These are phyloP conservation scores for Nomada goodeniana DNA, from an alignment of 2,888 invertebrate genomes.

Conservation along the genomic window DNA sequence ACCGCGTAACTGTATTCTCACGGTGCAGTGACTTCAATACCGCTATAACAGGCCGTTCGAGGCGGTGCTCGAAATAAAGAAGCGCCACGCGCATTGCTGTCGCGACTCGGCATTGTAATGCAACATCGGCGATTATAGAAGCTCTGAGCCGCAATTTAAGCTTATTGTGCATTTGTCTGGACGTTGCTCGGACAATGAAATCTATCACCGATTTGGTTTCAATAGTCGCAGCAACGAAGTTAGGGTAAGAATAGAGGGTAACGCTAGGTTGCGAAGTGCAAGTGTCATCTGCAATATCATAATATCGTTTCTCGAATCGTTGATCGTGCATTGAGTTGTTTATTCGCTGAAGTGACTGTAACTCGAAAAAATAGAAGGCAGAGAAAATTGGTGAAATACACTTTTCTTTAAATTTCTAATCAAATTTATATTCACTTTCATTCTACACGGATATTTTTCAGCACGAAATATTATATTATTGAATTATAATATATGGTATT, in stretches of 20 bases:
- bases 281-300: not conserved
- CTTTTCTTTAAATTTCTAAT: too few relatives aligned
- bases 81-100: slow-evolving; percentile 33
- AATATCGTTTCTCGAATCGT: slow-evolving; percentile 21
- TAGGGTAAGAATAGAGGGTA: not conserved
- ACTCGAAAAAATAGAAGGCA: too few relatives aligned
- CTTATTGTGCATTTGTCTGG: slow-evolving; percentile 39
- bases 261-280: not conserved
- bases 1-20: slow-evolving; percentile 74
- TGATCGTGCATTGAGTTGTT: too few relatives aligned
- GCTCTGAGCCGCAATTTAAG: slow-evolving; percentile 5
- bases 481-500: too few relatives aligned
- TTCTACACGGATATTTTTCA: too few relatives aligned
- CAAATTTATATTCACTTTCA: too few relatives aligned
- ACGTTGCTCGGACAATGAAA: slow-evolving; percentile 19
- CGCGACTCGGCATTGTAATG: slow-evolving; percentile 58
- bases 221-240: not conserved
- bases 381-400: too few relatives aligned
- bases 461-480: too few relatives aligned
- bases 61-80: slow-evolving; percentile 63
- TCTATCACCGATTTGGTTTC: slow-evolving; percentile 15
- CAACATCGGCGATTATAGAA: slow-evolving; percentile 47
- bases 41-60: slow-evolving; percentile 64
- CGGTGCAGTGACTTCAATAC: slow-evolving; percentile 73
- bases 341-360: too few relatives aligned